Base-by-base conservation (phyloP, 2,888 invertebrate genomes). In the Notocelia uddmanniana region DNA sequence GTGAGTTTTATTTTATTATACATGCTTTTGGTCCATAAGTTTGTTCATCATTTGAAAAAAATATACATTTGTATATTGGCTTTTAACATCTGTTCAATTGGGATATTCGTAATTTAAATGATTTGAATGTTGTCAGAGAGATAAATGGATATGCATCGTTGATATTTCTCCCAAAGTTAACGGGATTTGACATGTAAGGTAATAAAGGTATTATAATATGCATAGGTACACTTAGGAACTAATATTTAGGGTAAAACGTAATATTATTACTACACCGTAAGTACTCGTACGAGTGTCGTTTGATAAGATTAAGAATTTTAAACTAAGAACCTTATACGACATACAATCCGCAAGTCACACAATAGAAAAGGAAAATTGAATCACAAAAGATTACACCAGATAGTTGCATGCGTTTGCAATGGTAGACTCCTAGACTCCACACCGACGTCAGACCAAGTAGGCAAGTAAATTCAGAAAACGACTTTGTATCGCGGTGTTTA, bases 1-100 rank as follows among this genome's bases (percentile, higher is more conserved):
- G 82, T 83, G 83, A 81, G 79, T 79, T 77, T 79, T 81, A 80
- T 79, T 83, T 83, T 81, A 76, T 60, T 62, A 67, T 66, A 70
- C 52, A 41, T 48, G 58, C 45, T n/a, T 66, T 37, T 70, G 19
- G 21, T 41, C 31, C 64, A 58, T 71, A 71, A 67, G 45, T 60
- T 60, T 67, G 52, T 31, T 54, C 21, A 60, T 59, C 66, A 54
- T 70, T 52, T 45, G n/a, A 19, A 59, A 70, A 58, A 52, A 52
- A 58, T 52, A 50, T 18, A 37, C 58, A 48, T 37, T 68, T 68
- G 48, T 68, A 23, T 68, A 45, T 45, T 57, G 58, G 50, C 48
- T 52, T 37, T 58, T 59, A 59, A 59, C 52, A 58, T 50, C 19
- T 63, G 62, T 63, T 50, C 50, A 31, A 50, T 50, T 63, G 31